phyloP scores from a whole-genome alignment of 2,113 vertebrate genomes.

The Bombycilla garrulus region DNA sequence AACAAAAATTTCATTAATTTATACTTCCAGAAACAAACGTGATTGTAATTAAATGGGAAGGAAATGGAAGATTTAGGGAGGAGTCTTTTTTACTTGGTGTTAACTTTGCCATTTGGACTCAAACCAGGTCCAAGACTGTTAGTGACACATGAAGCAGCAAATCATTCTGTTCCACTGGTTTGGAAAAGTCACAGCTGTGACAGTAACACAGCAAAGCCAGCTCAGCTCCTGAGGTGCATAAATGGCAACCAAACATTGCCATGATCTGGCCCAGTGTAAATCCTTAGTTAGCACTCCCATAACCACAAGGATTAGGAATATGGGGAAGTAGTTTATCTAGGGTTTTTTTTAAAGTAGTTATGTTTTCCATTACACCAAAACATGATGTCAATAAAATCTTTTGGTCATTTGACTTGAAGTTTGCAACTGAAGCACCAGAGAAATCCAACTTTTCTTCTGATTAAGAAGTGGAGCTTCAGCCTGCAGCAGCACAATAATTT shows the following conservation, averaged over 20 bases:
- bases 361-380: background rate
- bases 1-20: background rate
- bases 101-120: background rate
- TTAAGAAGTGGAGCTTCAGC: background rate
- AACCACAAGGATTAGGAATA: background rate
- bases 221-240: background rate
- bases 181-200: background rate
- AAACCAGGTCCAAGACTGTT: background rate
- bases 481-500: background rate
- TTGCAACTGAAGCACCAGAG: background rate
- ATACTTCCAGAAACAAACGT: background rate
- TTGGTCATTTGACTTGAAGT: background rate
- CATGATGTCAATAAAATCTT: background rate
- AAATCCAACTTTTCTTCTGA: background rate
- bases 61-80: background rate
- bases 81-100: background rate
- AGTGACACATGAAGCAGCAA: background rate
- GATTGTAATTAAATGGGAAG: background rate
- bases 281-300: background rate
- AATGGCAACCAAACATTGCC: background rate
- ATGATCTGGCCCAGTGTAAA: background rate
- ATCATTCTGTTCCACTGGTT: background rate
- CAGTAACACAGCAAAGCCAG: background rate
- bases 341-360: background rate
- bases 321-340: background rate